These are phyloP conservation scores for Linnaemya vulpina DNA, from an alignment of 2,888 invertebrate species.

Conservation along the genomic window DNA sequence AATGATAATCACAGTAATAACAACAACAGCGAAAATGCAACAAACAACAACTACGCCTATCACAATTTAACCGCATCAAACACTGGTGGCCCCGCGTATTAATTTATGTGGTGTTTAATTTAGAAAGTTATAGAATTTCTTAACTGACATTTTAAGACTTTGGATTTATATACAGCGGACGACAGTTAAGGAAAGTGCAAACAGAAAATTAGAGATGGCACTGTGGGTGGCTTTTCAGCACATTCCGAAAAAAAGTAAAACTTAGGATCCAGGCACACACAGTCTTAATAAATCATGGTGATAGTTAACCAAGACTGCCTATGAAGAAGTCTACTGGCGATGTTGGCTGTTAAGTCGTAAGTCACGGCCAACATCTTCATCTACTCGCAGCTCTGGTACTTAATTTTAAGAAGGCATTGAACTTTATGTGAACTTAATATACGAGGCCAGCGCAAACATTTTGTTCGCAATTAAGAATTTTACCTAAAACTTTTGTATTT, in stretches of 20 bases:
- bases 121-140: background rate
- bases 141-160: slow-evolving; percentile 4
- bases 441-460: too few relatives aligned
- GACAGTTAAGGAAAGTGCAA: background rate
- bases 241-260: background rate
- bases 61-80: slow-evolving; percentile 16
- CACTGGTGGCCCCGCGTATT: background rate
- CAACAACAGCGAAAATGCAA: background rate
- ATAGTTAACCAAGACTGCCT: too few relatives aligned
- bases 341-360: too few relatives aligned
- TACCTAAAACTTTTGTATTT: too few relatives aligned
- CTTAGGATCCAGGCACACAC: background rate
- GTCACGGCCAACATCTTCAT: too few relatives aligned
- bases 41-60: background rate
- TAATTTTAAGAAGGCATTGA: too few relatives aligned
- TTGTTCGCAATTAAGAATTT: too few relatives aligned
- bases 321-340: too few relatives aligned
- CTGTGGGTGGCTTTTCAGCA: background rate
- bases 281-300: background rate
- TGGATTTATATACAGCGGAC: background rate
- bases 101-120: slow-evolving; percentile 19
- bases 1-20: background rate
- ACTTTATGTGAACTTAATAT: too few relatives aligned
- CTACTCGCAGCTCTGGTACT: too few relatives aligned
- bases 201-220: background rate